Evolutionary conservation across 2,113 vertebrate species (phyloP).

Genomic region (Eleginops maclovinus): DNA sequence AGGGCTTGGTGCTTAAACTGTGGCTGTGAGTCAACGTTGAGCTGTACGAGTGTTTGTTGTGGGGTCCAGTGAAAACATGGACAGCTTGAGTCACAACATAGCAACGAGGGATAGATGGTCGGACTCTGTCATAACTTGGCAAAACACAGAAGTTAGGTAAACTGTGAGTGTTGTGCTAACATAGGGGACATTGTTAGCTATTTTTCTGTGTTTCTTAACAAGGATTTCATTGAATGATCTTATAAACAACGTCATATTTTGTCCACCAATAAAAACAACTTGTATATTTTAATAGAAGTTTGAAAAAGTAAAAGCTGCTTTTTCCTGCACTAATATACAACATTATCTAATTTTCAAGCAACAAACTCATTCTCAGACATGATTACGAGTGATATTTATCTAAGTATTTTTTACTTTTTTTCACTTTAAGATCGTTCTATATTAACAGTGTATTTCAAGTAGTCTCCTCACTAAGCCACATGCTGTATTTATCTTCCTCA

Average conservation of each 20-base stretch:
- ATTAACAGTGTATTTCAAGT: background rate
- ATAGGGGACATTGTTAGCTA: background rate
- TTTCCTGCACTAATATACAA: background rate
- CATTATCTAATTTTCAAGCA: background rate
- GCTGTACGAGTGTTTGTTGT: slow-evolving; percentile 44
- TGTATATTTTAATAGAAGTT: background rate
- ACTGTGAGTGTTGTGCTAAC: slow-evolving; percentile 1
- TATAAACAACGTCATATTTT: background rate
- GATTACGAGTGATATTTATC: background rate
- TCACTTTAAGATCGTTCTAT: background rate
- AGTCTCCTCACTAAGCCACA: background rate
- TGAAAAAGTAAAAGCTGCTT: background rate
- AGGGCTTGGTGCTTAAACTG: slow-evolving; percentile 37
- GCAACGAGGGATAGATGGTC: slow-evolving; percentile 33
- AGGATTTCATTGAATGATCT: background rate
- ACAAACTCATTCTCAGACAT: background rate
- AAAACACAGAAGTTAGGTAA: background rate
- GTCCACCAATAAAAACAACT: background rate
- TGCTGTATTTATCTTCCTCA: no score
- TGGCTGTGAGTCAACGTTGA: slow-evolving; percentile 53
- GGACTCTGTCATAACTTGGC: slow-evolving; percentile 27
- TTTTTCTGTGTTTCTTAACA: background rate
- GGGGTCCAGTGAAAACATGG: slow-evolving; percentile 46
- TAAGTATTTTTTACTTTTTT: background rate
- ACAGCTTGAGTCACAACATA: slow-evolving; percentile 39